phyloP scores from a whole-genome alignment of 1,140 invertebrate species.

The Scaptomyza pallida region DNA sequence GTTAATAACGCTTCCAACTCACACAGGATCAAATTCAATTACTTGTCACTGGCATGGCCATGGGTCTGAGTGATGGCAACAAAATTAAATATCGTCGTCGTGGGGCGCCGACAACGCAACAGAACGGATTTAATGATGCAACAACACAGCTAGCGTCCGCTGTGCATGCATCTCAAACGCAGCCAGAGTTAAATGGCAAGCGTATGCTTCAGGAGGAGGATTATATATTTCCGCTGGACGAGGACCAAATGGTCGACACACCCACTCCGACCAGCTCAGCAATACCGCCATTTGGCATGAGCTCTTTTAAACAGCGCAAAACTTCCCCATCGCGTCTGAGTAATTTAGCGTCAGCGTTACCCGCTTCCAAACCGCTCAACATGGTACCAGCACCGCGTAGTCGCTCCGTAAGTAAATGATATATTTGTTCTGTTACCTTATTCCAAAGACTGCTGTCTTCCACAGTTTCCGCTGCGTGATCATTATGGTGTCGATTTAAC shows the following conservation, averaged over 20 bases:
- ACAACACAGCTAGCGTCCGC: constrained; percentile 19
- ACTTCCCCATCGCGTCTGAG: constrained; percentile 67
- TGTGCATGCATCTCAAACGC: constrained; percentile 47
- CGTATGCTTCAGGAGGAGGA: constrained; percentile 84
- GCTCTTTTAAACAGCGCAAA: constrained; percentile 75
- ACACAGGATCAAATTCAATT: constrained; percentile 94
- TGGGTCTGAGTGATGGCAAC: constrained; percentile 87
- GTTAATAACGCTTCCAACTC: neutral
- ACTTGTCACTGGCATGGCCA: constrained; percentile 89
- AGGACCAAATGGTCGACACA: constrained; percentile 85
- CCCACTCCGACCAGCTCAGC: constrained; percentile 71
- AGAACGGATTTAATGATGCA: constrained; percentile 63
- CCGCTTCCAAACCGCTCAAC: constrained; percentile 47
- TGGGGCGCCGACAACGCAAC: constrained; percentile 22
- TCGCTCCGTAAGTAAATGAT: constrained; percentile 52
- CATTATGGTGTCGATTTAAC: constrained; percentile 93
- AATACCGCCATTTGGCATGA: constrained; percentile 69
- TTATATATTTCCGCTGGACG: constrained; percentile 90
- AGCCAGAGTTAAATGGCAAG: constrained; percentile 66
- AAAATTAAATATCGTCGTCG: constrained; percentile 84
- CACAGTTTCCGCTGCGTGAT: constrained; percentile 87
- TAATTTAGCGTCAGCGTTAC: constrained; percentile 37
- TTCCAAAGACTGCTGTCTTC: neutral
- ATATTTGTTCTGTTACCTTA: no score
- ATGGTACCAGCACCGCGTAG: constrained; percentile 31